Evolutionary conservation across 2,113 vertebrate species (phyloP).

Genomic region (Rafetus swinhoei): DNA sequence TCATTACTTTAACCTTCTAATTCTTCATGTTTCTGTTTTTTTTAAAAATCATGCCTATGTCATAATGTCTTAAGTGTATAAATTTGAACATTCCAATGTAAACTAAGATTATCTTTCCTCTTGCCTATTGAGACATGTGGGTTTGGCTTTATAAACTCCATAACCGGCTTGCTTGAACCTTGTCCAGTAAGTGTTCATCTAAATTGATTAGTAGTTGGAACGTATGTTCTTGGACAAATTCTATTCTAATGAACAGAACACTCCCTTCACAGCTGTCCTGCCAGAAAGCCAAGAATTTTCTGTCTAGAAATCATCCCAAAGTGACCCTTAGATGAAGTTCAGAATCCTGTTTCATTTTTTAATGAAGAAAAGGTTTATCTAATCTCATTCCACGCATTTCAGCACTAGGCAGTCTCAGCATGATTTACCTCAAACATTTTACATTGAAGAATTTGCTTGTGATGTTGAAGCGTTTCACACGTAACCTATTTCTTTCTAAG

Average conservation of each 20-base stretch:
- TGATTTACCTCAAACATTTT: constrained; percentile 40
- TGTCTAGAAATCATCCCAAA: constrained; percentile 78
- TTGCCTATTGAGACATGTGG: constrained; percentile 75
- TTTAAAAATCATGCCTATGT: constrained; percentile 57
- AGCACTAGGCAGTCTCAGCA: constrained; percentile 55
- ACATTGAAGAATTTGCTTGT: constrained; percentile 47
- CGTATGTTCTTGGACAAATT: constrained; percentile 74
- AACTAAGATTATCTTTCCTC: constrained; percentile 74
- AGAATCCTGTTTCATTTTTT: constrained; percentile 74
- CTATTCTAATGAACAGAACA: constrained; percentile 75
- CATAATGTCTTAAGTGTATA: constrained; percentile 58
- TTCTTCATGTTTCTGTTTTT: constrained; percentile 60
- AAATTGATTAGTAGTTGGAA: constrained; percentile 80
- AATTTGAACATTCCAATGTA: constrained; percentile 73
- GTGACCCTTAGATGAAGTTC: constrained; percentile 78
- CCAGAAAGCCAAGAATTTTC: constrained; percentile 76
- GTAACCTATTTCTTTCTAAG: constrained; percentile 41
- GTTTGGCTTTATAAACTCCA: constrained; percentile 67
- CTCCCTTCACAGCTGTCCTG: constrained; percentile 77
- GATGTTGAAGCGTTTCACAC: constrained; percentile 58
- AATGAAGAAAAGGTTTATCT: constrained; percentile 71
- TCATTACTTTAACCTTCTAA: constrained; percentile 9
- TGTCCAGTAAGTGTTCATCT: constrained; percentile 75
- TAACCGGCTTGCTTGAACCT: constrained; percentile 69
- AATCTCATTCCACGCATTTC: constrained; percentile 71